Evolutionary conservation across 1,140 invertebrate genomes (phyloP), one percentile per base, ranked within the genome.

Genomic region (Bicyclus anynana): DNA sequence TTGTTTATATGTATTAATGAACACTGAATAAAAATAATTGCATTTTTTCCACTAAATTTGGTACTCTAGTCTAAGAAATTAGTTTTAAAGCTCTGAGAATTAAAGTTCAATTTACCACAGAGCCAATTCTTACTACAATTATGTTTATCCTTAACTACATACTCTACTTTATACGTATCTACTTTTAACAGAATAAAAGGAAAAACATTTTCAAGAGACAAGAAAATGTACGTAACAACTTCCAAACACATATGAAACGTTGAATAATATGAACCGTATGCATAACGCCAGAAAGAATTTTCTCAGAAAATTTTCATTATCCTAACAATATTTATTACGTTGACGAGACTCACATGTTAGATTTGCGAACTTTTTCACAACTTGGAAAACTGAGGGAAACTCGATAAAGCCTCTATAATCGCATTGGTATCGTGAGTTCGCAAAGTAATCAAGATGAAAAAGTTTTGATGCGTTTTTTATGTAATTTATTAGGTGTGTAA

Each of bases 61-160:
- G n/a, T n/a, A n/a, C n/a, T n/a, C n/a, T n/a, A n/a, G n/a, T n/a
- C n/a, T n/a, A 7, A 27, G 5, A 2, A 4, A 26, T 26, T 4
- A 26, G 3, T 27, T 9, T 7, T 27, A 27, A 27, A 23, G 42
- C 20, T 23, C n/a, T 2, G 13, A 46, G 18, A 46, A 46, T 23
- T 46, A 20, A 44, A 61, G 62, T 64, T 62, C 61, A 75, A 71
- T 75, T 74, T 72, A 82, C 70, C 65, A 40, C 42, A 60, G 63
- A 74, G 67, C 70, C 72, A 77, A 79, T 76, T 74, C n/a, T 80
- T 76, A 74, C 53, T 47, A 64, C 69, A 76, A 76, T 68, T 64
- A 44, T 67, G 64, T 76, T 67, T 65, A 47, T 35, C 42, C 61
- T 60, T 60, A 72, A 71, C 61, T 53, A 53, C 67, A 67, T 73